Evolutionary conservation across 1,140 invertebrate species (phyloP), one percentile per base, ranked within the genome.

Genomic region (Geopemphigus sp.): DNA sequence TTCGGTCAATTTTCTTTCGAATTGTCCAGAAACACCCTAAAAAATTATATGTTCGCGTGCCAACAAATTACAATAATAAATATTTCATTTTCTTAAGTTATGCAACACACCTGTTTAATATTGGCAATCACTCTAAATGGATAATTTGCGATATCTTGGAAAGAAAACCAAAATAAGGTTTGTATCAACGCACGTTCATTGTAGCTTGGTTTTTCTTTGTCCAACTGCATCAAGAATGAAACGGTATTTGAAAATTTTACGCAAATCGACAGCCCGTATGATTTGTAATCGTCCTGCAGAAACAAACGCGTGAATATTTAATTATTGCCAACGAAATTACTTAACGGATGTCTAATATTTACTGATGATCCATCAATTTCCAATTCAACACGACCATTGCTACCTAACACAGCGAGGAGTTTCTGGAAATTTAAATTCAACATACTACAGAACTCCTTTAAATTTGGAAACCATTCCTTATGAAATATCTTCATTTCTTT

Each of bases 61-160:
- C 8, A 39, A 39, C 8, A 39, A 39, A 39, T 39, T 39, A n/a
- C n/a, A 39, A 39, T 39, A 3, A 39, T 4, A 39, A 39, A 39
- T 39, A 39, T 39, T 39, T 39, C 32, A n/a, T 39, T 39, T 39
- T 39, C 32, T 39, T 4, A 39, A 39, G 8, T 39, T 39, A 39
- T 4, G 32, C 8, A 39, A 39, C 32, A 39, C 8, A 61, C 91
- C 87, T 94, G 97, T 88, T 98, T 98, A 80, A 99, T 98, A 88
- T 98, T 96, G 87, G 98, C 96, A 0, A 98, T 95, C 85, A 94
- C 96, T 83, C 93, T 89, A 85, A 98, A 98, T 0, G 97, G 97
- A 50, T 95, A 95, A 76, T 87, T 88, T 3, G 91, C 91, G 17
- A 96, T 86, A 83, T 93, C 90, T 85, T 98, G 96, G 64, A 98